A percentile compares a stretch with the other conserved stretches of the same genome.
Evolutionary conservation across 2,113 vertebrate species (phyloP).

Genomic region (Hyperopisus bebe): DNA sequence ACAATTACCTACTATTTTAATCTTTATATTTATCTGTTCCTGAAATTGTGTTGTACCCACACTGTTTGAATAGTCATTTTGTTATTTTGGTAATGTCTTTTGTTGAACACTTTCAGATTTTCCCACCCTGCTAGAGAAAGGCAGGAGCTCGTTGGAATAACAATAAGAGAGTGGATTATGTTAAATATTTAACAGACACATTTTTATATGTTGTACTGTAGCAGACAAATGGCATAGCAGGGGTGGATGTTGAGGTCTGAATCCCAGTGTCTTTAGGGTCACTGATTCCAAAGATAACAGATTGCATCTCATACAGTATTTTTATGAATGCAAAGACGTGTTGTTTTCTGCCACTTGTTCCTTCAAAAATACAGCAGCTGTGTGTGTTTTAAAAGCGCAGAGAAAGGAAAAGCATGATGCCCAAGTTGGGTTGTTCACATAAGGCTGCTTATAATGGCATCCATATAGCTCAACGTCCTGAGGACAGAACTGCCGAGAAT

Average conservation of each 20-base stretch:
- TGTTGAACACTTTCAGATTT: not conserved
- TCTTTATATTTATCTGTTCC: slow-evolving; percentile 8
- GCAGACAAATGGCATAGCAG: not conserved
- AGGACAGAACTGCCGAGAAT: not conserved
- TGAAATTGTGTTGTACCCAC: not conserved
- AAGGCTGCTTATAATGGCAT: not conserved
- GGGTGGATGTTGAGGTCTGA: not conserved
- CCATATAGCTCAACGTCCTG: not conserved
- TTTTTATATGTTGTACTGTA: not conserved
- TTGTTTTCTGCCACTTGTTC: not conserved
- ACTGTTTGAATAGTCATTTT: not conserved
- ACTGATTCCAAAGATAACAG: not conserved
- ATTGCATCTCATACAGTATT: not conserved
- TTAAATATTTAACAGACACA: not conserved
- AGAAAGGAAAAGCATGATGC: not conserved
- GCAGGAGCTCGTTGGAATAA: not conserved
- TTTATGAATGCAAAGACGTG: not conserved
- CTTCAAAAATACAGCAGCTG: not conserved
- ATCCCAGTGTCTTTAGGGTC: not conserved
- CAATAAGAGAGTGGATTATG: not conserved
- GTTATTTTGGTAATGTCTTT: not conserved
- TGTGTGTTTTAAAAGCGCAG: not conserved
- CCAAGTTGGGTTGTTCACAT: not conserved
- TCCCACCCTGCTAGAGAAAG: not conserved
- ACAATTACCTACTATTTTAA: slow-evolving; percentile 13